Evolutionary conservation across 1,140 invertebrate genomes (phyloP).

Genomic region (Zaprionus ghesquierei): DNA sequence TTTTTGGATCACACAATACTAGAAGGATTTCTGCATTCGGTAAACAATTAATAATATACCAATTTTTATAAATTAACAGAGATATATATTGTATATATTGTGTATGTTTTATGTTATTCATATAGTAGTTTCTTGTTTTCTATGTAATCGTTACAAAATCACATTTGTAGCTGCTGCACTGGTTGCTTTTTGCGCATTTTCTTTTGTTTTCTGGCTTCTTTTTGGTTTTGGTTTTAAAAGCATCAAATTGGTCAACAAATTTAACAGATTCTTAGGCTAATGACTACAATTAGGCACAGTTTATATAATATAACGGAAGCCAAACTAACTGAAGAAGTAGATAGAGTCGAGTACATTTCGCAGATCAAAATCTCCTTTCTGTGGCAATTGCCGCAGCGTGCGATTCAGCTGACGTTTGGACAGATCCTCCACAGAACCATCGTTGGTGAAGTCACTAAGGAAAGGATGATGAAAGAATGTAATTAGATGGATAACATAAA

Average conservation of each 20-base stretch:
- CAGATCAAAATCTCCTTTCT: conserved; percentile 90
- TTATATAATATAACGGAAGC: background rate
- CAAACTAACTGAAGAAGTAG: conserved; percentile 91
- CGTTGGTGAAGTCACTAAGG: conserved; percentile 84
- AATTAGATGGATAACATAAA: background rate
- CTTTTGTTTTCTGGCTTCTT: conserved; percentile 5
- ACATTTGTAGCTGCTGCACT: conserved; percentile 34
- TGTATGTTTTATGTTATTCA: conserved; percentile 13
- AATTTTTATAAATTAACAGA: conserved; percentile 15
- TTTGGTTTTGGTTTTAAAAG: conserved; percentile 66
- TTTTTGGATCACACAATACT: conserved; percentile 17
- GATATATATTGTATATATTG: conserved; percentile 2
- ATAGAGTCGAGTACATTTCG: conserved; percentile 89
- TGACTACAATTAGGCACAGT: conserved; percentile 53
- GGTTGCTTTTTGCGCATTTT: background rate
- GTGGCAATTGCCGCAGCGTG: conserved; percentile 86
- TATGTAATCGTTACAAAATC: conserved; percentile 57
- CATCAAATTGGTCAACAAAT: conserved; percentile 52
- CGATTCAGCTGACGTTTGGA: conserved; percentile 86
- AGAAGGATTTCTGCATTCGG: background rate
- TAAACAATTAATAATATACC: conserved; percentile 1
- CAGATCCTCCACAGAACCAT: conserved; percentile 83
- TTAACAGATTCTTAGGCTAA: conserved; percentile 48
- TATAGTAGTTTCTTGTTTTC: conserved; percentile 22
- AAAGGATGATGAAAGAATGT: conserved; percentile 49